Evolutionary conservation across 2,113 vertebrate genomes (phyloP).

Genomic region (Tragulus kanchil): DNA sequence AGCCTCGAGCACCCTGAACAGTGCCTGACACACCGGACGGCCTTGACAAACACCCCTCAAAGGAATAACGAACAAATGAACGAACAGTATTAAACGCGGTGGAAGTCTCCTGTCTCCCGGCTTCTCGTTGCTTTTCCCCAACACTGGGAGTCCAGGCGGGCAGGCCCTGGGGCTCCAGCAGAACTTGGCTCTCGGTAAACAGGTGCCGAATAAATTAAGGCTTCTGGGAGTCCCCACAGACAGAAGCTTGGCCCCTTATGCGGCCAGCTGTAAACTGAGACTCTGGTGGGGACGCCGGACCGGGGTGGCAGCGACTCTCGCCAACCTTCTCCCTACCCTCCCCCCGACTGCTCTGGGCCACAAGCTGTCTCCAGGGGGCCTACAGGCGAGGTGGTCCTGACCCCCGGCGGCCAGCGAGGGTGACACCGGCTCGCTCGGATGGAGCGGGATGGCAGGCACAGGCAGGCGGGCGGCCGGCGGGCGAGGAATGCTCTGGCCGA

Average conservation of each 20-base stretch:
- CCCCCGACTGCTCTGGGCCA: rapidly evolving
- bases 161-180: neutral
- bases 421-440: neutral
- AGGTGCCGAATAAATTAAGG: neutral
- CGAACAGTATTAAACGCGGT: rapidly evolving
- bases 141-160: neutral
- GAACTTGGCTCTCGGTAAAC: neutral
- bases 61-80: neutral
- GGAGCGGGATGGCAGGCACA: neutral
- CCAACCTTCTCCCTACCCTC: too few relatives aligned
- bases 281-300: rapidly evolving
- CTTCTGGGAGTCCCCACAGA: neutral
- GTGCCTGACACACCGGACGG: too few relatives aligned
- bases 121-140: too few relatives aligned
- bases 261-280: neutral
- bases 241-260: neutral
- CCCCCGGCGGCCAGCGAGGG: neutral
- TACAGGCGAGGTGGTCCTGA: neutral
- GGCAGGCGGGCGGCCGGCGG: neutral
- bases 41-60: neutral
- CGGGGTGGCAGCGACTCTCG: neutral
- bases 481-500: neutral
- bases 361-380: neutral
- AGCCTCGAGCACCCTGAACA: rapidly evolving
- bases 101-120: neutral